These are phyloP conservation scores for Periophthalmodon schlosseri DNA, from an alignment of 2,113 vertebrate species.

Conservation along the genomic window DNA sequence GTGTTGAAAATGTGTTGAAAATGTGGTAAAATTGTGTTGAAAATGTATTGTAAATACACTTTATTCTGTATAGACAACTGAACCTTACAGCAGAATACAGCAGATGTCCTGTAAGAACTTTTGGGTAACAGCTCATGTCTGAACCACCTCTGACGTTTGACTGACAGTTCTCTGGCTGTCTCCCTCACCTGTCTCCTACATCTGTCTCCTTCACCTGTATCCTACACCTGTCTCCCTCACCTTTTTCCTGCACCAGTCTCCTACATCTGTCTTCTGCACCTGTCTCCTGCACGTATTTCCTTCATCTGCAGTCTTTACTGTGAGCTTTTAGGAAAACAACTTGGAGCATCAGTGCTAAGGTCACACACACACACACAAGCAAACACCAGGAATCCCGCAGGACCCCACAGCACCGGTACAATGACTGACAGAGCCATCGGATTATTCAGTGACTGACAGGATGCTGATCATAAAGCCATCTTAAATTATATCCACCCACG, in stretches of 20 bases:
- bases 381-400: not conserved
- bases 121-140: not conserved
- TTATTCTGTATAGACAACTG: not conserved
- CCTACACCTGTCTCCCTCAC: too few species aligned
- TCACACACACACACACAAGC: not conserved
- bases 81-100: not conserved
- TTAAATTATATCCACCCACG: constrained; percentile 26
- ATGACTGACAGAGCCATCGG: constrained; percentile 33
- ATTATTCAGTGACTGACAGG: constrained; percentile 43
- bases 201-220: too few species aligned
- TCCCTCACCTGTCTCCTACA: too few species aligned
- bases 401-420: constrained; percentile 1
- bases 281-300: too few species aligned
- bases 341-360: constrained; percentile 4
- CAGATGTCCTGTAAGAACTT: not conserved
- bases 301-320: not conserved
- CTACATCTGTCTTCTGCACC: not conserved
- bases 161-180: not conserved
- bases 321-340: constrained; percentile 1
- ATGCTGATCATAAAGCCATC: constrained; percentile 24
- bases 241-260: too few species aligned
- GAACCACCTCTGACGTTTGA: not conserved
- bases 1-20: too few species aligned
- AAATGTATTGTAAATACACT: not conserved
- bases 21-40: too few species aligned